These are phyloP conservation scores for Scarus forsteni DNA, from an alignment of 2,797 vertebrate species.

Conservation along the genomic window DNA sequence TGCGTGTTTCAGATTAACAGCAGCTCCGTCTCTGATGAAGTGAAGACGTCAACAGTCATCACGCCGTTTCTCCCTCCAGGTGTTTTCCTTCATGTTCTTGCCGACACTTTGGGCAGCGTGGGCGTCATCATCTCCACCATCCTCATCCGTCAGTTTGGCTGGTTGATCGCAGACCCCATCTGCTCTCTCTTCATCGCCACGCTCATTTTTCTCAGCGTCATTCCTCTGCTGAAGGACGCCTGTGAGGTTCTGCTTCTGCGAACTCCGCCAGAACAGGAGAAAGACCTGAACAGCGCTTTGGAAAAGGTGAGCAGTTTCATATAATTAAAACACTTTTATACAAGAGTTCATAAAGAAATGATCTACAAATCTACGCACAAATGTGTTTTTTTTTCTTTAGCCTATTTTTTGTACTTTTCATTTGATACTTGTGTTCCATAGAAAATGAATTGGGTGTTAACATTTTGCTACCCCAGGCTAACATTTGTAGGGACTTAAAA, in stretches of 20 bases:
- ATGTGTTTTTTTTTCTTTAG: no score
- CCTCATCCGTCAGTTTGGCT: constrained; percentile 98
- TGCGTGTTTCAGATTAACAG: constrained; percentile 39
- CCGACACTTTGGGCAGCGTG: constrained; percentile 96
- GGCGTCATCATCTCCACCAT: constrained; percentile 97
- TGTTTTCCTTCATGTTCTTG: constrained; percentile 96
- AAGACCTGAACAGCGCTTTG: constrained; percentile 91
- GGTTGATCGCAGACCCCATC: constrained; percentile 97
- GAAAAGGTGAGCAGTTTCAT: constrained; percentile 88
- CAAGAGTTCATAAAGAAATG: no score
- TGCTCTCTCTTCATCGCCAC: constrained; percentile 97
- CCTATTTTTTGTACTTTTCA: no score
- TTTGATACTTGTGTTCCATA: no score
- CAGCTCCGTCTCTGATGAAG: rapidly evolving
- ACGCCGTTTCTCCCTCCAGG: constrained; percentile 77
- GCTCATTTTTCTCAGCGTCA: constrained; percentile 97
- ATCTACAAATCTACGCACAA: no score
- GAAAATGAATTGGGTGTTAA: no score
- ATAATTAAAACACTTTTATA: background rate
- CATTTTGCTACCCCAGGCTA: no score
- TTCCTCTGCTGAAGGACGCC: constrained; percentile 95
- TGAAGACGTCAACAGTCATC: rapidly evolving
- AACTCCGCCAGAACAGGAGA: constrained; percentile 91
- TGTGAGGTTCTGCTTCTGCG: constrained; percentile 95
- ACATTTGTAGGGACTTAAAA: no score